These are phyloP conservation scores for Ormyrus labotus DNA, from an alignment of 2,888 invertebrate genomes.

Conservation along the genomic window DNA sequence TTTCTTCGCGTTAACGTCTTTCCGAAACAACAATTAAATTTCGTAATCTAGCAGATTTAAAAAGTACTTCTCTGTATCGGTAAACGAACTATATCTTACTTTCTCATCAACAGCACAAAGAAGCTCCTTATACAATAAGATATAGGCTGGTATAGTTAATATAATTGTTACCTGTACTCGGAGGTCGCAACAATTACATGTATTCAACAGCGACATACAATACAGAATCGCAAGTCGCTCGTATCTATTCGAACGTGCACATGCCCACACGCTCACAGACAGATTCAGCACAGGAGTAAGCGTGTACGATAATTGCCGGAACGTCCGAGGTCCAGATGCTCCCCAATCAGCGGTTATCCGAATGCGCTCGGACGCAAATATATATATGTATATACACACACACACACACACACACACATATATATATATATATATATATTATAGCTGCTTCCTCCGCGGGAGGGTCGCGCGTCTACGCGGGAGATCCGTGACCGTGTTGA, in stretches of 20 bases:
- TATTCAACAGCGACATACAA: background rate
- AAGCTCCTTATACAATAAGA: too few species aligned
- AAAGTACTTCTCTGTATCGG: too few species aligned
- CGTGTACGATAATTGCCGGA: slow-evolving; percentile 73
- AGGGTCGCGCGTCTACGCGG: slow-evolving; percentile 48
- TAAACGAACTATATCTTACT: too few species aligned
- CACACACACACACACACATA: background rate
- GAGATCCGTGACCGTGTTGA: slow-evolving; percentile 69
- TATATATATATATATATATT: slow-evolving; percentile 13
- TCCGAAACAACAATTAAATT: too few species aligned
- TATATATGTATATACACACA: slow-evolving; percentile 39
- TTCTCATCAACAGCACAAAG: too few species aligned
- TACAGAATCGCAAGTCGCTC: background rate
- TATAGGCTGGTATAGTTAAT: too few species aligned
- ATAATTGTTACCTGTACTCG: too few species aligned
- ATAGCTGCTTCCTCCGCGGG: background rate
- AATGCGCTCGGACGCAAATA: slow-evolving; percentile 55
- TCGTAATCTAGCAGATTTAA: too few species aligned
- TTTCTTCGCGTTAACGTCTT: too few species aligned
- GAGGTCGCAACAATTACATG: too few species aligned
- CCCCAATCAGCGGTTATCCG: slow-evolving; percentile 73
- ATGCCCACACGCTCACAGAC: background rate
- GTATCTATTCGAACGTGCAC: background rate
- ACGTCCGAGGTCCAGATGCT: slow-evolving; percentile 75
- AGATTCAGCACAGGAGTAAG: slow-evolving; percentile 32